Percentiles rank a stretch among this genome's conserved stretches.
These are phyloP conservation scores for Mythimna loreyi DNA, from an alignment of 2,888 invertebrate species.

Conservation along the genomic window DNA sequence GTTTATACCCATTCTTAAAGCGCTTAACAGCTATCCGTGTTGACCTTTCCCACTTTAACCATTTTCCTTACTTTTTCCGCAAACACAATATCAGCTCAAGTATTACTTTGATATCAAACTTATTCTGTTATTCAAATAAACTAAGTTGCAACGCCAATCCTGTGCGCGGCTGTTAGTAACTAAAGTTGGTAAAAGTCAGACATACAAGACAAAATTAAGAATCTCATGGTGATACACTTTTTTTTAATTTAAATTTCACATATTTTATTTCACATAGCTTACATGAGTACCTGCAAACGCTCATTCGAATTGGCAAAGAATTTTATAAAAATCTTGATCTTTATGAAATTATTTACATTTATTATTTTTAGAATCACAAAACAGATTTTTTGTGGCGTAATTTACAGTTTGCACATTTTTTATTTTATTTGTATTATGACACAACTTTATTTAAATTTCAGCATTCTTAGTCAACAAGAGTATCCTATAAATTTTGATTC, in stretches of 20 bases:
- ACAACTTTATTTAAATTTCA: too few species aligned
- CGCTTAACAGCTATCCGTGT: slow-evolving; percentile 23
- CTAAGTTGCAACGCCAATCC: slow-evolving; percentile 31
- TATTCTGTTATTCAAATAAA: slow-evolving; percentile 40
- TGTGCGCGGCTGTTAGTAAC: slow-evolving; percentile 25
- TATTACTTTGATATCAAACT: slow-evolving; percentile 24
- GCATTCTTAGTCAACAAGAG: too few species aligned
- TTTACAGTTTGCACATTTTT: too few species aligned
- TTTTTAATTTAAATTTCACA: background rate
- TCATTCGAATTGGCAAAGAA: too few species aligned
- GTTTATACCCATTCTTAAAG: slow-evolving; percentile 17
- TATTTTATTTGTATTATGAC: too few species aligned
- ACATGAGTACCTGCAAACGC: too few species aligned
- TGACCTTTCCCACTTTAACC: slow-evolving; percentile 15
- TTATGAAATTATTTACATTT: too few species aligned
- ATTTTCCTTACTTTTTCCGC: background rate
- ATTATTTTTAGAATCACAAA: too few species aligned
- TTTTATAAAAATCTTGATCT: too few species aligned
- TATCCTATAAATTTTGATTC: too few species aligned
- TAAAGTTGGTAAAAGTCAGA: slow-evolving; percentile 22
- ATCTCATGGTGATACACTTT: slow-evolving; percentile 9
- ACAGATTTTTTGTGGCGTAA: too few species aligned
- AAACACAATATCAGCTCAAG: slow-evolving; percentile 21
- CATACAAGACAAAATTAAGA: slow-evolving; percentile 10
- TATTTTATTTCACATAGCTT: too few species aligned